These are phyloP conservation scores for Globodera ellingtonae DNA, from an alignment of 1,140 invertebrate genomes.

Conservation along the genomic window DNA sequence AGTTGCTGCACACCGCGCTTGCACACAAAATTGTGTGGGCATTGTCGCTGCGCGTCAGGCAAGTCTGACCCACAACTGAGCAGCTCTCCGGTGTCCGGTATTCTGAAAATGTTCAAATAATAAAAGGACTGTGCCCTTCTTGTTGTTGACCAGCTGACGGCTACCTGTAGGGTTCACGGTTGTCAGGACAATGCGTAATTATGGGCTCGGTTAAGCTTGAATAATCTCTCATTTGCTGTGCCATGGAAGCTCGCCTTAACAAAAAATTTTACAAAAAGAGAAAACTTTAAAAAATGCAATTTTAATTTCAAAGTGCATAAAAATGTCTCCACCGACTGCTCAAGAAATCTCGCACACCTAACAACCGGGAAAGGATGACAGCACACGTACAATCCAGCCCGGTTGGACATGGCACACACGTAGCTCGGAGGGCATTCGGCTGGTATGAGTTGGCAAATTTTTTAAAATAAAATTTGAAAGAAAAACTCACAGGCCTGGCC, in stretches of 20 bases:
- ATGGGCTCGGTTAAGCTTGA: background rate
- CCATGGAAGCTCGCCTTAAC: background rate
- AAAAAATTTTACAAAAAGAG: no score
- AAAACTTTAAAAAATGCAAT: no score
- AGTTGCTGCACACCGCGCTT: no score
- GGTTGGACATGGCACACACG: slow-evolving; percentile 45
- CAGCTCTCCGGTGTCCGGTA: background rate
- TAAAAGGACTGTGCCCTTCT: background rate
- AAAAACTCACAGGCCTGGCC: slow-evolving; percentile 26
- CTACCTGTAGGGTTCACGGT: background rate
- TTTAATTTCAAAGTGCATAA: no score
- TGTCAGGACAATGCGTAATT: background rate
- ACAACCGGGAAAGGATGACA: slow-evolving; percentile 35
- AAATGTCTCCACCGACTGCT: no score
- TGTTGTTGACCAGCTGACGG: background rate
- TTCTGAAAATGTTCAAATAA: background rate
- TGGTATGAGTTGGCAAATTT: slow-evolving; percentile 10
- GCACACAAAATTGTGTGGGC: no score
- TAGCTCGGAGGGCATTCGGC: slow-evolving; percentile 50
- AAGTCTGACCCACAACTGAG: background rate
- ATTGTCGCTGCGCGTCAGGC: background rate
- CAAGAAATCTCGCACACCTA: background rate
- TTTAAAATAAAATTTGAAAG: slow-evolving; percentile 1
- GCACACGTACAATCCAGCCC: slow-evolving; percentile 49
- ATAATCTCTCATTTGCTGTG: background rate